These are phyloP conservation scores for Epirrhoe tristata DNA, from an alignment of 2,888 invertebrate species.

Conservation along the genomic window DNA sequence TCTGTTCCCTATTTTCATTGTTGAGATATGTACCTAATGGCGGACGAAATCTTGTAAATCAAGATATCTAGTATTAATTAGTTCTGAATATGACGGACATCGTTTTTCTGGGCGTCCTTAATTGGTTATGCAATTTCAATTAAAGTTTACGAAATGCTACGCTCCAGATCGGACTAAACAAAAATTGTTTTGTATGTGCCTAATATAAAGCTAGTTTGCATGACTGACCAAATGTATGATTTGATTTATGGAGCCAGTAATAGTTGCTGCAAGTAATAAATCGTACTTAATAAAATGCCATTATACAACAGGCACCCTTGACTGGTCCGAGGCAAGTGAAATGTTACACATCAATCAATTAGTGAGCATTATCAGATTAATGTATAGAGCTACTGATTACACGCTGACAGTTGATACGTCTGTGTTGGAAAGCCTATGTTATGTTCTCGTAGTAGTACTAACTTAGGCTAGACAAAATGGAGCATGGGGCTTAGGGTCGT, in stretches of 20 bases:
- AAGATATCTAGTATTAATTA: neutral
- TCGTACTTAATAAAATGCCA: no score
- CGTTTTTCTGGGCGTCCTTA: neutral
- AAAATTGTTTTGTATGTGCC: neutral
- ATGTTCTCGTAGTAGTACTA: no score
- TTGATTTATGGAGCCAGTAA: neutral
- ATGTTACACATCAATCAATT: constrained; percentile 3
- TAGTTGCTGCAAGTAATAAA: no score
- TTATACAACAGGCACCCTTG: constrained; percentile 21
- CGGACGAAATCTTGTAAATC: neutral
- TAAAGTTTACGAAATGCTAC: constrained; percentile 7
- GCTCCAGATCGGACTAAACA: constrained; percentile 2
- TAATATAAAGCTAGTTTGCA: neutral
- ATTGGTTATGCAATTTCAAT: constrained; percentile 9
- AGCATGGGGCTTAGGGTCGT: no score
- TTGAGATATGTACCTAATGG: neutral
- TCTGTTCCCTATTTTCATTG: neutral
- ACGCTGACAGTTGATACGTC: constrained; percentile 1
- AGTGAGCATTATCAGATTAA: constrained; percentile 27
- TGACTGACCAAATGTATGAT: neutral
- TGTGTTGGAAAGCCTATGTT: no score
- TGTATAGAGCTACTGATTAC: constrained; percentile 16
- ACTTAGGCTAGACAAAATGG: no score
- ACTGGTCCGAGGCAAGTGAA: constrained; percentile 18
- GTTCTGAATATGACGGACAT: neutral